Percentiles rank a stretch among this genome's conserved stretches.
Conservation (phyloP, 2,113 vertebrate genomes). For the Campylorhamphus procurvoides region DNA sequence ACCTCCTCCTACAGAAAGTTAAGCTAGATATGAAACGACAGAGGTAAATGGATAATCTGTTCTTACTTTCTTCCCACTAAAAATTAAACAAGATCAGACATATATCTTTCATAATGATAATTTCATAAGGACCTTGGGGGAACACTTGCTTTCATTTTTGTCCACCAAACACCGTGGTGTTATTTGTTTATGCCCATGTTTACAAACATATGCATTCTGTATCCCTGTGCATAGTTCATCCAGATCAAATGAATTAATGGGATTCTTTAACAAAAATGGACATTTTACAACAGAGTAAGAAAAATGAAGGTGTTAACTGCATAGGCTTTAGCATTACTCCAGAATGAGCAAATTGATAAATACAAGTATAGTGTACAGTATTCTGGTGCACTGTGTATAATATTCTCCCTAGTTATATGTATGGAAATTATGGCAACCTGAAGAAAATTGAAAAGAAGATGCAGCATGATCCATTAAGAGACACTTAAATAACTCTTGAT, state of each 20-base stretch:
- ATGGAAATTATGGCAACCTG: not conserved
- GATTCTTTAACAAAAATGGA: not conserved
- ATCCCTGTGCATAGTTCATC: not conserved
- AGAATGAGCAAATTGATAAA: not conserved
- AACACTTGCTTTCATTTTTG: not conserved
- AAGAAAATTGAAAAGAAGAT: not conserved
- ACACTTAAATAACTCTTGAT: not conserved
- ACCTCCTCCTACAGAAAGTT: conserved; percentile 80
- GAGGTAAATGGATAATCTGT: conserved; percentile 74
- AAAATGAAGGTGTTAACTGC: not conserved
- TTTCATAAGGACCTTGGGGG: not conserved
- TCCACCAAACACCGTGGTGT: not conserved
- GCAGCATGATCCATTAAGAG: not conserved
- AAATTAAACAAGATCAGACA: not conserved
- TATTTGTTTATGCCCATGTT: not conserved
- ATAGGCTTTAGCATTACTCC: not conserved
- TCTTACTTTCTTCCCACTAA: not conserved
- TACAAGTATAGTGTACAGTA: not conserved
- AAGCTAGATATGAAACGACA: conserved; percentile 83
- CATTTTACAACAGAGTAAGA: not conserved
- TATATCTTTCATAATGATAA: not conserved
- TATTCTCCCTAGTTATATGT: not conserved
- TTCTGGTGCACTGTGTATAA: not conserved
- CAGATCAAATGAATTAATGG: not conserved
- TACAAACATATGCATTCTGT: not conserved